Conservation (phyloP, 2,113 vertebrate genomes). For the Burhinus oedicnemus region DNA sequence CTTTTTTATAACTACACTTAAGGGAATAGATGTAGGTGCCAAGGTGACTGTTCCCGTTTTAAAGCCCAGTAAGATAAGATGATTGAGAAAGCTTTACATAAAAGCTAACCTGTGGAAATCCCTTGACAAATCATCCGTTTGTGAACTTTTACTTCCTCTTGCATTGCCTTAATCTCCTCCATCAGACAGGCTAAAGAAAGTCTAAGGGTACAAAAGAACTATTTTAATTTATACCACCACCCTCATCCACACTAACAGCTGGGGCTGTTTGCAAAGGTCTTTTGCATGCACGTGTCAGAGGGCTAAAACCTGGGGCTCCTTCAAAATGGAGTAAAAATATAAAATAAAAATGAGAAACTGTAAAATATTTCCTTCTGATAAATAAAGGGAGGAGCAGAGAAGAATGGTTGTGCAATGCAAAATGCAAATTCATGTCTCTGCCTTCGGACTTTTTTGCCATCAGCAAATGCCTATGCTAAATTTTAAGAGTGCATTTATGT, state of each 20-base stretch:
- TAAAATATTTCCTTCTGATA: neutral
- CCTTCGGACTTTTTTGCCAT: neutral
- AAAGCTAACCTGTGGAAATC: slow-evolving; percentile 62
- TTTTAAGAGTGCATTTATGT: neutral
- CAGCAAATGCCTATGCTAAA: neutral
- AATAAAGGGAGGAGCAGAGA: neutral
- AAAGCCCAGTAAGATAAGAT: slow-evolving; percentile 60
- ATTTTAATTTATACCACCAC: neutral
- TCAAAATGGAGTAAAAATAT: neutral
- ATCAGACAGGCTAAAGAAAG: slow-evolving; percentile 44
- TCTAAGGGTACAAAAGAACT: slow-evolving; percentile 16
- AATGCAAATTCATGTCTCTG: neutral
- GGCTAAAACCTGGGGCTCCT: neutral
- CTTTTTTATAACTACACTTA: slow-evolving; percentile 32
- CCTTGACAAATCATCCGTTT: slow-evolving; percentile 53
- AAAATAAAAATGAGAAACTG: neutral
- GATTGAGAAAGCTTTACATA: slow-evolving; percentile 70
- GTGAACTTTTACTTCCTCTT: slow-evolving; percentile 66
- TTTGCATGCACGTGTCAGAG: neutral
- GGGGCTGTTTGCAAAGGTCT: neutral
- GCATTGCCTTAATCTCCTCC: slow-evolving; percentile 34
- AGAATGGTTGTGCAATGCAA: neutral
- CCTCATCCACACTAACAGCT: neutral
- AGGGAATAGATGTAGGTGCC: slow-evolving; percentile 15
- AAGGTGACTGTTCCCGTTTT: slow-evolving; percentile 61